Percentiles rank a stretch among this genome's conserved stretches.
Evolutionary conservation across 37 sponge, comb jelly and placozoan genomes (phyloP).

Genomic region (Lycopodina hypogea): DNA sequence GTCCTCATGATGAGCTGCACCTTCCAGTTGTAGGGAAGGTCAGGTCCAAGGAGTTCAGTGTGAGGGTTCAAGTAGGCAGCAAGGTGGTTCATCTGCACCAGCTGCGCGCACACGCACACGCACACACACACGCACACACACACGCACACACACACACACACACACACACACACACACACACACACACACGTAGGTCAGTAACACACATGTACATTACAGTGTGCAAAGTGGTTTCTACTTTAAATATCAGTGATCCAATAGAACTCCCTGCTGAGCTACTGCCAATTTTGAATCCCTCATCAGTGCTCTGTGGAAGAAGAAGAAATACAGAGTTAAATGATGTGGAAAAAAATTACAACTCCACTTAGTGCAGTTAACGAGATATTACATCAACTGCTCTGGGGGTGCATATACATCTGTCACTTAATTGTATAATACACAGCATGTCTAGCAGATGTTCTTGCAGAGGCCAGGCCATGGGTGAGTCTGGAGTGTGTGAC

Average conservation of each 20-base stretch:
- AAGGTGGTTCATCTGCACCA: constrained; percentile 53
- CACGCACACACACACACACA: constrained; percentile 5
- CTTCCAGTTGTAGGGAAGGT: constrained; percentile 28
- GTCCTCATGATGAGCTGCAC: constrained; percentile 3
- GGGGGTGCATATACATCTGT: neutral
- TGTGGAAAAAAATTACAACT: too few relatives aligned
- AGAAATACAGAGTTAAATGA: neutral
- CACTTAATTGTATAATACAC: neutral
- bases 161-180: constrained; percentile 21
- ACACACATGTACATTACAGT: too few relatives aligned
- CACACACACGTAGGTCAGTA: neutral
- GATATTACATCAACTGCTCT: too few relatives aligned
- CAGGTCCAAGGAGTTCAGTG: constrained; percentile 1
- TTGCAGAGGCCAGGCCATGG: too few relatives aligned
- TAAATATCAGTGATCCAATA: constrained; percentile 23
- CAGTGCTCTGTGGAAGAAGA: constrained; percentile 45
- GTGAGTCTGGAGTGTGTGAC: too few relatives aligned
- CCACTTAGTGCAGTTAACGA: too few relatives aligned
- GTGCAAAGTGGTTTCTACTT: constrained; percentile 12
- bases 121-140: neutral
- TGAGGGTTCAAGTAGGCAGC: constrained; percentile 59
- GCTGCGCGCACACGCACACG: constrained; percentile 12
- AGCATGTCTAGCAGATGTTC: too few relatives aligned
- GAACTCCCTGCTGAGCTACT: constrained; percentile 7
- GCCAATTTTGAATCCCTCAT: constrained; percentile 27